A percentile compares a stretch with the other conserved stretches of the same genome.
These are phyloP conservation scores for Numida meleagris DNA, from an alignment of 2,113 vertebrate genomes.

Conservation along the genomic window DNA sequence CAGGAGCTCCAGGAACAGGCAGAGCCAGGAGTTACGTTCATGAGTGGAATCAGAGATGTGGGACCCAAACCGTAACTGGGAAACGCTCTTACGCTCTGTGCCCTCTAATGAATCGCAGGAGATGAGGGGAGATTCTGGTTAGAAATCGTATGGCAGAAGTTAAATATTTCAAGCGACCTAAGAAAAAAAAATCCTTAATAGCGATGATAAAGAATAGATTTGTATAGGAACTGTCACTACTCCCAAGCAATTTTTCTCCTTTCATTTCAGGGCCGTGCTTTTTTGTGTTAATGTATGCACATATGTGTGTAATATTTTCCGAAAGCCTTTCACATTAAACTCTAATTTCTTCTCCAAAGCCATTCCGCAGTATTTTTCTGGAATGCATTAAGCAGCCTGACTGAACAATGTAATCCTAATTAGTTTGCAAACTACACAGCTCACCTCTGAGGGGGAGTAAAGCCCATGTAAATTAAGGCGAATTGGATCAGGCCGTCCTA, in stretches of 20 bases:
- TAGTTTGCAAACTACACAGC: not conserved
- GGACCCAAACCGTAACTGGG: not conserved
- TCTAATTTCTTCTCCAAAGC: not conserved
- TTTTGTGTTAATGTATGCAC: not conserved
- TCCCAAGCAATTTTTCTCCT: not conserved
- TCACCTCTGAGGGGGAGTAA: conserved; percentile 5
- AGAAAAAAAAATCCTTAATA: not conserved
- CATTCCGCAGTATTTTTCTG: not conserved
- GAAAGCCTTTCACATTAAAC: not conserved
- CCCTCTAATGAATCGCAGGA: rapidly evolving
- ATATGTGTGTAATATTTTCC: not conserved
- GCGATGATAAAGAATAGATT: not conserved
- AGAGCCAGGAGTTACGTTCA: not conserved
- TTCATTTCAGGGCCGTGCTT: not conserved
- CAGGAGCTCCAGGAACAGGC: not conserved
- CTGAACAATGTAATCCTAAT: conserved; percentile 24
- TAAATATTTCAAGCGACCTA: not conserved
- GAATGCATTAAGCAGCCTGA: not conserved
- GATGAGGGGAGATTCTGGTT: not conserved
- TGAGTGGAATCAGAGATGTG: not conserved
- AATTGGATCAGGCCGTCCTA: not conserved
- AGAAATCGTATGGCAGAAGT: not conserved
- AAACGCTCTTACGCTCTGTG: not conserved
- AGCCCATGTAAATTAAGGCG: not conserved
- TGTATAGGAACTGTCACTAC: not conserved